Percentiles rank a stretch among this genome's conserved stretches.
phyloP scores from a whole-genome alignment of 2,113 vertebrate genomes.

The Hypocryptadius cinnamomeus region DNA sequence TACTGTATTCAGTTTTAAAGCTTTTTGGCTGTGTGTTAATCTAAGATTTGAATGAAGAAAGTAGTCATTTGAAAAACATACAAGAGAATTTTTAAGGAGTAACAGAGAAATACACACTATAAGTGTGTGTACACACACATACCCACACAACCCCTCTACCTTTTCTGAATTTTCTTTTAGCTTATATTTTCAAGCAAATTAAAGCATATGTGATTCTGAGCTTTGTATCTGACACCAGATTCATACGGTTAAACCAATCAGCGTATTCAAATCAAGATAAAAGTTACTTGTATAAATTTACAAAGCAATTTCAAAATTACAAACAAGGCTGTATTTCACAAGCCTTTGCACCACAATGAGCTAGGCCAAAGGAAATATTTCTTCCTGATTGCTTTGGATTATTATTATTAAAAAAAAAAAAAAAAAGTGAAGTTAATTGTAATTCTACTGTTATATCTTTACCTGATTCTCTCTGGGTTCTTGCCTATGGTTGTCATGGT shows the following conservation, averaged over 20 bases:
- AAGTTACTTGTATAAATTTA: background rate
- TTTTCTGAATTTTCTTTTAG: background rate
- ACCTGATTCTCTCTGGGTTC: slow-evolving; percentile 68
- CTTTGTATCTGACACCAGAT: slow-evolving; percentile 14
- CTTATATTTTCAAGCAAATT: background rate
- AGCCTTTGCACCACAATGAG: background rate
- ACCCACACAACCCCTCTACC: background rate
- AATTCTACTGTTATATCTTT: slow-evolving; percentile 55
- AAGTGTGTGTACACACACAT: background rate
- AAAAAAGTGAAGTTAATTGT: slow-evolving; percentile 24
- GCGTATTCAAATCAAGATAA: background rate
- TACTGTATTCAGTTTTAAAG: background rate
- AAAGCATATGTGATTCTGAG: slow-evolving; percentile 3
- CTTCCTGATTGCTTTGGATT: slow-evolving; percentile 2
- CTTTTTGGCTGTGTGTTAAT: background rate
- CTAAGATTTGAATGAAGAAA: background rate
- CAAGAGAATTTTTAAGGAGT: background rate
- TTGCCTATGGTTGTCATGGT: slow-evolving; percentile 71
- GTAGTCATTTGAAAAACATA: background rate
- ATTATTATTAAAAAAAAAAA: background rate
- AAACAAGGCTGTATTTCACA: background rate
- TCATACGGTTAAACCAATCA: slow-evolving; percentile 3
- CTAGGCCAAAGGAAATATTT: slow-evolving; percentile 21
- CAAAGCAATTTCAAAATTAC: slow-evolving; percentile 7
- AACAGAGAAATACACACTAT: background rate